Evolutionary conservation across 2,888 invertebrate species (phyloP).

Genomic region (Chirona hameri): DNA sequence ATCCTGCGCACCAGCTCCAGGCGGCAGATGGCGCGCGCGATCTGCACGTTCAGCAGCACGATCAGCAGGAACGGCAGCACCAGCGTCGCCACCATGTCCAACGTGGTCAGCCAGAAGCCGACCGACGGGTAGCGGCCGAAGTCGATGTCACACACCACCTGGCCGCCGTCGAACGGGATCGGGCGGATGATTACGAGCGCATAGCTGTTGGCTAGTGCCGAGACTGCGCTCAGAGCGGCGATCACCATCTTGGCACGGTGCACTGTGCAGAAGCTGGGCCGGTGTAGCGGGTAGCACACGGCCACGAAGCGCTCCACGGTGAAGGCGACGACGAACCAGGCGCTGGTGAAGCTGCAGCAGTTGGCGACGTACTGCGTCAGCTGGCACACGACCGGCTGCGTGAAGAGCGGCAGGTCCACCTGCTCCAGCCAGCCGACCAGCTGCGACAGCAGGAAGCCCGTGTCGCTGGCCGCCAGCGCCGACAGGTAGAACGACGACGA

Average conservation of each 20-base stretch:
- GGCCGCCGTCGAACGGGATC: constrained; percentile 43
- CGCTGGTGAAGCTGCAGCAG: constrained; percentile 70
- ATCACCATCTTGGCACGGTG: constrained; percentile 64
- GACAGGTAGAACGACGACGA: constrained; percentile 75
- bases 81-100: constrained; percentile 69
- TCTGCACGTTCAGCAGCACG: constrained; percentile 65
- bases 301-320: constrained; percentile 80
- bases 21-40: constrained; percentile 60
- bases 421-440: constrained; percentile 64
- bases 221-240: constrained; percentile 51
- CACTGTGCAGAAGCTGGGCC: constrained; percentile 69
- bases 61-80: constrained; percentile 68
- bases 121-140: constrained; percentile 49
- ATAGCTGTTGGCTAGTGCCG: constrained; percentile 57
- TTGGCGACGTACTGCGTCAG: constrained; percentile 67
- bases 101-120: constrained; percentile 62
- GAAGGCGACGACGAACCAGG: constrained; percentile 81
- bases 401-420: constrained; percentile 39
- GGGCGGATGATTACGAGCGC: constrained; percentile 52
- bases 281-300: constrained; percentile 66
- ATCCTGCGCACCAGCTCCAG: constrained; percentile 35
- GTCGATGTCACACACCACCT: constrained; percentile 47
- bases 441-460: constrained; percentile 64
- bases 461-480: constrained; percentile 72
- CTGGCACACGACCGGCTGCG: constrained; percentile 57